Evolutionary conservation across 2,113 vertebrate genomes (phyloP), one percentile per base, ranked within the genome.

Genomic region (Pipa parva): DNA sequence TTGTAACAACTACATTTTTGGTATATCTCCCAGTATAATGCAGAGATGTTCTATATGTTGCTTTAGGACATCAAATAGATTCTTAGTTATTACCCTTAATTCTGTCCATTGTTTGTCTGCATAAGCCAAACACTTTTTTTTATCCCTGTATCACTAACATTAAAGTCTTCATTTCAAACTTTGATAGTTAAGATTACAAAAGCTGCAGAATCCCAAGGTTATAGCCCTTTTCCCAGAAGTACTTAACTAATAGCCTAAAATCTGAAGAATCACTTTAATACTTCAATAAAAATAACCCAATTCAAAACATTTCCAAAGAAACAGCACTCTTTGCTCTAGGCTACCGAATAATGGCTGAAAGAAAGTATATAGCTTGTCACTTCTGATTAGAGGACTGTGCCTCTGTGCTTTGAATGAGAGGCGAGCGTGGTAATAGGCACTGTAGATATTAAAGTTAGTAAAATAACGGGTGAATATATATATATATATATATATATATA

Each of bases 231-330:
- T 86, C 87, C 86, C 85, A 87, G 88, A 90, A 88, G 89, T 90
- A 85, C 88, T 90, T 92, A 92, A 95, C 94, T 95, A 94, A 94
- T 95, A 93, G 87, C 88, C 90, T 93, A 90, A 94, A 93, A 90
- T 87, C 92, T 95, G 95, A 97, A 93, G 93, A 93, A 97, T 97
- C 90, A 94, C 93, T 95, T 95, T 97, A 97, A 97, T 98, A 97
- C 92, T 93, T 93, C 93, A 92, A 93, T 93, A 95, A 94, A 97
- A 97, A 97, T 97, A 97, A 97, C 92, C 93, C 92, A 94, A 93
- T 94, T 94, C 89, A 92, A 88, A 95, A 89, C 90, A 89, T 94
- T 95, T 93, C 92, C 89, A 92, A 91, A 90, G 90, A 90, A 93
- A 90, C 90, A 85, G 89, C 83, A 89, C 87, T 89, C 80, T 82